These are phyloP conservation scores for Tauraco erythrolophus DNA, from an alignment of 2,113 vertebrate species.

Conservation along the genomic window DNA sequence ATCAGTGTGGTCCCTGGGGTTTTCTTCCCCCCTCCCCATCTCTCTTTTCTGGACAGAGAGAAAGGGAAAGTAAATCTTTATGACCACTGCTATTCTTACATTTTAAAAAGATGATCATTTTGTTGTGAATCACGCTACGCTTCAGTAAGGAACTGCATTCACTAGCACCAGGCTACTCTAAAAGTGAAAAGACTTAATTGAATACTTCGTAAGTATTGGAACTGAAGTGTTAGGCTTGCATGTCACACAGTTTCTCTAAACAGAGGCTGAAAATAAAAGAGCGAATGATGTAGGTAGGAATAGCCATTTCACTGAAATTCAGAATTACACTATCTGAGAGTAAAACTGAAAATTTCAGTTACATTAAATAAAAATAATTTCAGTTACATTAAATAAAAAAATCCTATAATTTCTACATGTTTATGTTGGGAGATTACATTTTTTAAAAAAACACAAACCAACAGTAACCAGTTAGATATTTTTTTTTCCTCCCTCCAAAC, in stretches of 20 bases:
- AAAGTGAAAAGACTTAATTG: background rate
- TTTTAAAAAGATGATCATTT: background rate
- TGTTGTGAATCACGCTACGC: background rate
- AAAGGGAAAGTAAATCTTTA: conserved; percentile 30
- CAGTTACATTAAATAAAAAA: background rate
- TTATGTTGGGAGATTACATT: background rate
- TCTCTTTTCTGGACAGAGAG: background rate
- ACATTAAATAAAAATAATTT: background rate
- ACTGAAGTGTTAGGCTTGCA: background rate
- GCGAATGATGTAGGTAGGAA: background rate
- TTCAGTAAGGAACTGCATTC: background rate
- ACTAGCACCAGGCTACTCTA: background rate
- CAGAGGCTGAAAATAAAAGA: background rate
- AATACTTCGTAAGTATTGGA: background rate
- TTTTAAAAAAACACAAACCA: background rate
- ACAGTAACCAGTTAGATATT: background rate
- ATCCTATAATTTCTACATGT: background rate
- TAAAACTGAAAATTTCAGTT: background rate
- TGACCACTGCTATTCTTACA: background rate
- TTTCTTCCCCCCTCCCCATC: background rate
- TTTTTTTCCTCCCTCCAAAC: rapidly evolving
- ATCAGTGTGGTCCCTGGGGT: conserved; percentile 22
- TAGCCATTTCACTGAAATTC: background rate
- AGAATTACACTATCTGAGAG: background rate
- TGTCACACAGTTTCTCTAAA: background rate